Percentiles rank a stretch among this genome's conserved stretches.
Conservation (phyloP, 2,888 invertebrate genomes). For the Melanargia galathea region DNA sequence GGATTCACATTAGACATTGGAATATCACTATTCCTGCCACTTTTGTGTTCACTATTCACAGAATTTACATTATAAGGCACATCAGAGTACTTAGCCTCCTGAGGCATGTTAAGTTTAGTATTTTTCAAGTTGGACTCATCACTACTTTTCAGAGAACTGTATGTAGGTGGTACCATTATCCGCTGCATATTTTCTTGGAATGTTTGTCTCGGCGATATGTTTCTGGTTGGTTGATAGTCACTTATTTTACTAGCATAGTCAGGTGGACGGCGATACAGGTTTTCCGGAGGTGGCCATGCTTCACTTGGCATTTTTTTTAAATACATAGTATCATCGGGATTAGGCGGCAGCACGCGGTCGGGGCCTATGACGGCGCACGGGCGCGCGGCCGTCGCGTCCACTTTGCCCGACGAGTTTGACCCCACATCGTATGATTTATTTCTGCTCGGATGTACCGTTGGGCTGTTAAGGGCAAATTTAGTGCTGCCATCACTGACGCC, state of each 20-base stretch:
- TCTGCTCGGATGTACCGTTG: conserved; percentile 59
- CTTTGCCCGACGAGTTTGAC: conserved; percentile 67
- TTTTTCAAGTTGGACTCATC: conserved; percentile 64
- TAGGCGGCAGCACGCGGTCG: conserved; percentile 68
- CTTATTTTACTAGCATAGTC: conserved; percentile 66
- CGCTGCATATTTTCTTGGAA: conserved; percentile 80
- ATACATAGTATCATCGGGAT: conserved; percentile 54
- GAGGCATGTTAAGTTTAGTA: conserved; percentile 60
- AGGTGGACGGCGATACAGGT: conserved; percentile 61
- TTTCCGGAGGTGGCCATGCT: conserved; percentile 63
- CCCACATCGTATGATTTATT: conserved; percentile 69
- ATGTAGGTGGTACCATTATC: conserved; percentile 72
- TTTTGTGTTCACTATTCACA: conserved; percentile 67
- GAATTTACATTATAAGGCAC: conserved; percentile 76
- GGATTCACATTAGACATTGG: conserved; percentile 62
- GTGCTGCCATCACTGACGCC: conserved; percentile 67
- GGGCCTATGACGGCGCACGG: conserved; percentile 80
- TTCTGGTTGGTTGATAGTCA: conserved; percentile 66
- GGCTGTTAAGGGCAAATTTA: conserved; percentile 63
- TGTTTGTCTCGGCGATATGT: conserved; percentile 80
- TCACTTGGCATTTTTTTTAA: conserved; percentile 62
- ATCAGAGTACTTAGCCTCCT: conserved; percentile 74
- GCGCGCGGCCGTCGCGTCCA: conserved; percentile 64
- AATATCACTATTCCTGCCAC: conserved; percentile 61
- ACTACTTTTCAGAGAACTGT: conserved; percentile 60